Evolutionary conservation across 2,888 invertebrate species (phyloP).

Genomic region (Barypeithes pellucidus): DNA sequence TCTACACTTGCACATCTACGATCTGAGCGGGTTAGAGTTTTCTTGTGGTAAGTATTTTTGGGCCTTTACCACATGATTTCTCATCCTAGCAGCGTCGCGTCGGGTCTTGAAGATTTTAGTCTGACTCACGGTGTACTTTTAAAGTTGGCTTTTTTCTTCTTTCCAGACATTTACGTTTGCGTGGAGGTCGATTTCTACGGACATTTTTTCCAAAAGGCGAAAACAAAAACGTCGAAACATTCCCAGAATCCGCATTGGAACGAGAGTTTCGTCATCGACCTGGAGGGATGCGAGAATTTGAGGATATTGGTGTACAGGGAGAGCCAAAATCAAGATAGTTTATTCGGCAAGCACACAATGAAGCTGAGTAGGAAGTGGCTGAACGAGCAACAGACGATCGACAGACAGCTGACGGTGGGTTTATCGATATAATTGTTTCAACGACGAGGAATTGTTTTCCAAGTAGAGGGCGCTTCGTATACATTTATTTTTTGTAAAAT

Average conservation of each 20-base stretch:
- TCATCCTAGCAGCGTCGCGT: no score
- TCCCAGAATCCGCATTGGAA: constrained; percentile 85
- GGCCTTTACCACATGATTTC: no score
- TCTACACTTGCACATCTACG: constrained; percentile 86
- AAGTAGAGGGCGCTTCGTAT: no score
- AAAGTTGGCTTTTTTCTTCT: background rate
- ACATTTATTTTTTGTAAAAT: no score
- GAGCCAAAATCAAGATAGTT: constrained; percentile 76
- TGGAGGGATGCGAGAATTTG: constrained; percentile 94
- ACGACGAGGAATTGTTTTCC: no score
- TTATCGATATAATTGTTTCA: no score
- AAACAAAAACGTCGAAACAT: constrained; percentile 85
- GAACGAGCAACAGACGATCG: constrained; percentile 71
- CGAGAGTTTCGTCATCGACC: constrained; percentile 93
- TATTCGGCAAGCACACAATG: constrained; percentile 89
- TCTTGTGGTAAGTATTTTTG: constrained; percentile 65
- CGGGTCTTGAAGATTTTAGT: no score
- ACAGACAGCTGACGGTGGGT: constrained; percentile 75
- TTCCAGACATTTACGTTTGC: constrained; percentile 86
- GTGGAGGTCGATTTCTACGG: constrained; percentile 96
- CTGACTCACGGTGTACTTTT: background rate
- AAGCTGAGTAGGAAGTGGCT: constrained; percentile 91
- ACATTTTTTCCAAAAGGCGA: constrained; percentile 95
- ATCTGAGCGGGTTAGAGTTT: constrained; percentile 85
- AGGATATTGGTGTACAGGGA: constrained; percentile 90